A percentile compares a stretch with the other conserved stretches of the same genome.
Evolutionary conservation across 1,140 invertebrate genomes (phyloP).

Genomic region (Philaenus spumarius): DNA sequence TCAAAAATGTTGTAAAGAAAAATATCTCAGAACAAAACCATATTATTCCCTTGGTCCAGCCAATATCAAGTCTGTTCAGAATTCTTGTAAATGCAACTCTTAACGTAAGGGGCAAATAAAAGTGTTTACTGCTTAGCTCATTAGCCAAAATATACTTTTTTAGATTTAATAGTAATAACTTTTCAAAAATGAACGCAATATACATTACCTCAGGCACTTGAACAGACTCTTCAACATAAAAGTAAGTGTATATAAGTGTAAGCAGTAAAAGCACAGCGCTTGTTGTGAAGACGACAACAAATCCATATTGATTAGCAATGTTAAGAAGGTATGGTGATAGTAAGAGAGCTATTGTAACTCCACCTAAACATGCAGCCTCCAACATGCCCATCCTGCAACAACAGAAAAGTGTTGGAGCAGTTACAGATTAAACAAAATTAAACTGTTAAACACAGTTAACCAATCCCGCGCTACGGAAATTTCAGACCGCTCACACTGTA

Average conservation of each 20-base stretch:
- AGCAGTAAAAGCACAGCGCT: slow-evolving; percentile 32
- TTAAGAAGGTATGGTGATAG: slow-evolving; percentile 34
- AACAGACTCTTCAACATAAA: slow-evolving; percentile 21
- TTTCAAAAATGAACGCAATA: too few species aligned
- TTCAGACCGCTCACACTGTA: too few species aligned
- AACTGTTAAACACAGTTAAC: slow-evolving; percentile 8
- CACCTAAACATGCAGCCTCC: slow-evolving; percentile 49
- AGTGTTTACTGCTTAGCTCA: too few species aligned
- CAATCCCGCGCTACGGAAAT: too few species aligned
- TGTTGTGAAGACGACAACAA: slow-evolving; percentile 35
- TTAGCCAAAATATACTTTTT: too few species aligned
- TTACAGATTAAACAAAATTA: slow-evolving; percentile 14
- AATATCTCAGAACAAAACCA: too few species aligned
- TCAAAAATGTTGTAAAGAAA: too few species aligned
- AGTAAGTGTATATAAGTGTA: slow-evolving; percentile 36
- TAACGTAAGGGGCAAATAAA: too few species aligned
- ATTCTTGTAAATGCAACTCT: too few species aligned
- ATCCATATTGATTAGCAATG: slow-evolving; percentile 40
- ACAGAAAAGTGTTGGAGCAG: slow-evolving; percentile 19
- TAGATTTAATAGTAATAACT: too few species aligned
- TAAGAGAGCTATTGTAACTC: slow-evolving; percentile 49
- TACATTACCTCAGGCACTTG: slow-evolving; percentile 4
- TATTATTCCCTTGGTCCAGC: too few species aligned
- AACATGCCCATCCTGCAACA: slow-evolving; percentile 53
- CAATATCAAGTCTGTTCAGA: too few species aligned